phyloP scores from a whole-genome alignment of 2,797 vertebrate genomes.

The Lepidocolaptes lacrymiger region DNA sequence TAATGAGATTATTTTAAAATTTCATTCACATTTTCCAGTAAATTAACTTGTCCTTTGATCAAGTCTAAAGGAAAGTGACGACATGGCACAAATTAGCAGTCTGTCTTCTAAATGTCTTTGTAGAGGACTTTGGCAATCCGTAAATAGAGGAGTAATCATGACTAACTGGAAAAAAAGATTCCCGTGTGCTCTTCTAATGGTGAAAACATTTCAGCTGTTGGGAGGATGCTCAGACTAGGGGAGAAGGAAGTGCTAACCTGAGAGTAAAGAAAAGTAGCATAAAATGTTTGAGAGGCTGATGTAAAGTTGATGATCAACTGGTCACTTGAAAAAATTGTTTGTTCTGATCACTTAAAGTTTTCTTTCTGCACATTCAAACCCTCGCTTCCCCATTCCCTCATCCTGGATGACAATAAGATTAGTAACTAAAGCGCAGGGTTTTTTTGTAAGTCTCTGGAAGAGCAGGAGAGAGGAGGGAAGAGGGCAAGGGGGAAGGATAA shows the following conservation, averaged over 20 bases:
- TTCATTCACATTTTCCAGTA: not conserved
- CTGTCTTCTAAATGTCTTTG: not conserved
- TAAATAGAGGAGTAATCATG: not conserved
- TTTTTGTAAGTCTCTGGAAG: not conserved
- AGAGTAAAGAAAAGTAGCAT: not conserved
- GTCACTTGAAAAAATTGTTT: not conserved
- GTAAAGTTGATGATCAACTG: not conserved
- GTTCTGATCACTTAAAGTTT: not conserved
- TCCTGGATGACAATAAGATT: not conserved
- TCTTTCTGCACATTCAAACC: not conserved
- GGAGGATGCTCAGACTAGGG: not conserved
- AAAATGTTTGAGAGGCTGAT: not conserved
- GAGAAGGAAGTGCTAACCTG: not conserved
- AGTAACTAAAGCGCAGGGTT: not conserved
- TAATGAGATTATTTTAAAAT: not conserved
- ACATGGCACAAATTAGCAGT: not conserved
- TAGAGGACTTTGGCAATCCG: not conserved
- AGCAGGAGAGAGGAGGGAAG: not conserved
- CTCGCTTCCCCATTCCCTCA: not conserved
- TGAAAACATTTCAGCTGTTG: not conserved
- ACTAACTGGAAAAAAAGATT: not conserved
- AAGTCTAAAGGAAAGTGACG: not conserved
- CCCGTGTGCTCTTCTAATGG: not conserved
- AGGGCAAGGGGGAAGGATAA: not conserved
- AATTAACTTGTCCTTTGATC: not conserved